Evolutionary conservation across 2,888 invertebrate genomes (phyloP).

Genomic region (Trichopoda pennipes): DNA sequence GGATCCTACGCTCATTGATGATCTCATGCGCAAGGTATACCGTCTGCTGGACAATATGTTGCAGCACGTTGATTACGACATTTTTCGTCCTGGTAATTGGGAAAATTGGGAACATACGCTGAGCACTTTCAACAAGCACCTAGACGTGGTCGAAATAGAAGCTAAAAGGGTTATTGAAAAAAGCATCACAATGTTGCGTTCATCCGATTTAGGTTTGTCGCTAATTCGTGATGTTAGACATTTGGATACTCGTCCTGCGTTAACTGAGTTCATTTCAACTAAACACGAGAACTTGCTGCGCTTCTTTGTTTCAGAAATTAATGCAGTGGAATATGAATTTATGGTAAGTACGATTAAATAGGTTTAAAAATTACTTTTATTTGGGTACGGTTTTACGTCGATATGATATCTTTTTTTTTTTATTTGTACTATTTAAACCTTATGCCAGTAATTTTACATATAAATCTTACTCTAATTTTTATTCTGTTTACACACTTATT

Average conservation of each 20-base stretch:
- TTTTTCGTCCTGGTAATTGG: conserved; percentile 88
- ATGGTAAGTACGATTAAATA: conserved; percentile 82
- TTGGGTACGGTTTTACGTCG: too few relatives aligned
- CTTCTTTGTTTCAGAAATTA: conserved; percentile 92
- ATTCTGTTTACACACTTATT: too few relatives aligned
- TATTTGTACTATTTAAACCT: too few relatives aligned
- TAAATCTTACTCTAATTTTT: too few relatives aligned
- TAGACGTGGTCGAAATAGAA: conserved; percentile 88
- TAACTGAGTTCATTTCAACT: conserved; percentile 87
- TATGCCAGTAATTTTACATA: too few relatives aligned
- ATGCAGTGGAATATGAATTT: conserved; percentile 86
- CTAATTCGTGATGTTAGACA: conserved; percentile 90
- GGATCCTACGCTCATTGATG: conserved; percentile 93
- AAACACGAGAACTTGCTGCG: conserved; percentile 93
- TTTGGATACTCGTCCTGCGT: conserved; percentile 88
- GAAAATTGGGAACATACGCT: conserved; percentile 94
- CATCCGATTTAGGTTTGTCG: conserved; percentile 90
- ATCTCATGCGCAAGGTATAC: conserved; percentile 90
- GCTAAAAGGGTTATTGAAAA: conserved; percentile 92
- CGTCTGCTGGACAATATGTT: conserved; percentile 88
- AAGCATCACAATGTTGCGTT: conserved; percentile 90
- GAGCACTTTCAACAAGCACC: conserved; percentile 88
- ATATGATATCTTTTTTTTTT: too few relatives aligned
- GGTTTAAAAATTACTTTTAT: too few relatives aligned
- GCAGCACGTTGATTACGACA: conserved; percentile 90